These are phyloP conservation scores for Lagopus muta DNA, from an alignment of 2,113 vertebrate species.

Conservation along the genomic window DNA sequence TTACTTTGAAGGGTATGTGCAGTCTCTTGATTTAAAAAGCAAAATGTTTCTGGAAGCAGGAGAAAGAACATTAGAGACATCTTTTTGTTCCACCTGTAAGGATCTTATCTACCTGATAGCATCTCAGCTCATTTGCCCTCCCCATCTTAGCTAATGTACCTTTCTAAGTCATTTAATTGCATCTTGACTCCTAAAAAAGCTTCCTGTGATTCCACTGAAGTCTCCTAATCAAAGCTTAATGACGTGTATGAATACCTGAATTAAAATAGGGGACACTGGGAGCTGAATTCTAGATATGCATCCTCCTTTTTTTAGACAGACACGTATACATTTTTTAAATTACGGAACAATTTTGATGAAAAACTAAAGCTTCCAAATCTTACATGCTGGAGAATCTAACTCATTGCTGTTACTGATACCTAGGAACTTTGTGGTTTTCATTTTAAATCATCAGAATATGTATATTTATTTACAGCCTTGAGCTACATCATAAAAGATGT, in stretches of 20 bases:
- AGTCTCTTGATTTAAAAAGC: background rate
- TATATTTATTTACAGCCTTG: slow-evolving; percentile 49
- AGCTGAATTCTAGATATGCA: background rate
- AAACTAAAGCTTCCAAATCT: background rate
- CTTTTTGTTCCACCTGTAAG: background rate
- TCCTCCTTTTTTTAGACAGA: background rate
- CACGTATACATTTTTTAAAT: background rate
- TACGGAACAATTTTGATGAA: background rate
- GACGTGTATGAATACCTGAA: background rate
- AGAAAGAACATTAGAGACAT: background rate
- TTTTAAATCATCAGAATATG: background rate
- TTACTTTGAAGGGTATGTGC: background rate
- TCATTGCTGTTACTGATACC: background rate
- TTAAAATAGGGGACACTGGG: background rate
- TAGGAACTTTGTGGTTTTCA: slow-evolving; percentile 16
- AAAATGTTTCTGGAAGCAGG: background rate
- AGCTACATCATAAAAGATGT: slow-evolving; percentile 50
- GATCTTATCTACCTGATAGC: background rate
- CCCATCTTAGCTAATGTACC: rapidly evolving
- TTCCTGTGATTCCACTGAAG: background rate
- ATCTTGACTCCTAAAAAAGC: background rate
- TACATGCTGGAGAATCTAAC: background rate
- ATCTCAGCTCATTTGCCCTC: background rate
- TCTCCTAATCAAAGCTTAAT: background rate
- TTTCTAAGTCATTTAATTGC: background rate